Conservation (phyloP, 2,888 invertebrate genomes). For the Atethmia centrago region DNA sequence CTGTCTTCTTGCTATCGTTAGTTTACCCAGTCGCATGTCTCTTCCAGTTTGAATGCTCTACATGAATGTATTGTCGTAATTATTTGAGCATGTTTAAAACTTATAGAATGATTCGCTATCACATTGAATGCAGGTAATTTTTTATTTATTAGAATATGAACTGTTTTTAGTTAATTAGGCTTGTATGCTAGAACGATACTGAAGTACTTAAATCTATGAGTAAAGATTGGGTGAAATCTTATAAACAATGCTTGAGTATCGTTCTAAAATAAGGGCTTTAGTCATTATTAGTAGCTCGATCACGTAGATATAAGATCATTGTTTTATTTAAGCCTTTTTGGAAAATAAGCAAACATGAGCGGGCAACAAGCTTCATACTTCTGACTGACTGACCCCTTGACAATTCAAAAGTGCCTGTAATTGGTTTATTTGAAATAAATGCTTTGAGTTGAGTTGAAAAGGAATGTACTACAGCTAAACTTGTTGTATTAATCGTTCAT, state of each 20-base stretch:
- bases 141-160: constrained; percentile 16
- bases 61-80: constrained; percentile 22
- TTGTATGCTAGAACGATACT: constrained; percentile 13
- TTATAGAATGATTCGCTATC: constrained; percentile 27
- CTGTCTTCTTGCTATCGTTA: not conserved
- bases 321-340: constrained; percentile 18
- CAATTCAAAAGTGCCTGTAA: too few relatives aligned
- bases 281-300: constrained; percentile 22
- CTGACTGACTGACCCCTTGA: too few relatives aligned
- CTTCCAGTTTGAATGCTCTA: constrained; percentile 34
- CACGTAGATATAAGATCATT: constrained; percentile 28
- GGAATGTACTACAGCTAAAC: too few relatives aligned
- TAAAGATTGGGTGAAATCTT: too few relatives aligned
- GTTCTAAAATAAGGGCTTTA: constrained; percentile 19
- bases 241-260: not conserved
- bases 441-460: too few relatives aligned
- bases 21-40: not conserved
- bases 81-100: constrained; percentile 33
- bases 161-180: constrained; percentile 28
- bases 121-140: constrained; percentile 31
- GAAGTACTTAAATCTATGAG: too few relatives aligned
- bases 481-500: too few relatives aligned
- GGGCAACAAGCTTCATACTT: too few relatives aligned
- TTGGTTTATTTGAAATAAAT: too few relatives aligned
- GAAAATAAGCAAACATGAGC: too few relatives aligned